phyloP scores from a whole-genome alignment of 2,797 vertebrate species.

The Vipera ursinii region DNA sequence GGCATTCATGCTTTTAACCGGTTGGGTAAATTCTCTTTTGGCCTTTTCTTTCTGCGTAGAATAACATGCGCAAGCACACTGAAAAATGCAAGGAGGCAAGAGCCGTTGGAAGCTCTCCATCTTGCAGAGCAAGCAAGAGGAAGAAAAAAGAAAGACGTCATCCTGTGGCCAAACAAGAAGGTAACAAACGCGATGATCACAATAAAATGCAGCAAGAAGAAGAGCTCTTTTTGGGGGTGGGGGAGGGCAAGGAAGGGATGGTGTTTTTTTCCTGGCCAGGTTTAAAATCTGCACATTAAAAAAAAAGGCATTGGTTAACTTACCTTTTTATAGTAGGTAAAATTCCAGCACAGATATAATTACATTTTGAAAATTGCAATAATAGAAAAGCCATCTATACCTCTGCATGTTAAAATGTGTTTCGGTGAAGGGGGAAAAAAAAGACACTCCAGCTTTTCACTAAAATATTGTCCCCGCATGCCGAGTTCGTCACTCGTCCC shows the following conservation, averaged over 20 bases:
- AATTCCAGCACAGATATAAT: neutral
- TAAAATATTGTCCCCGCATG: neutral
- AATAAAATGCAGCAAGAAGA: neutral
- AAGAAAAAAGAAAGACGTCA: slow-evolving; percentile 8
- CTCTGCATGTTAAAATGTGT: neutral
- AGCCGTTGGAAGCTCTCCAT: neutral
- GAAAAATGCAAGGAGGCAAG: slow-evolving; percentile 39
- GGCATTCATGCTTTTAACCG: slow-evolving; percentile 1
- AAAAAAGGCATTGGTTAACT: neutral
- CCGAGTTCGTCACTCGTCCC: neutral
- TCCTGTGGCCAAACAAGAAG: neutral
- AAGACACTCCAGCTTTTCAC: neutral
- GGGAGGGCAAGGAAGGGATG: neutral
- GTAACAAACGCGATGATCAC: slow-evolving; percentile 50
- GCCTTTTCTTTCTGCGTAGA: slow-evolving; percentile 54
- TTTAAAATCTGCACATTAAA: neutral
- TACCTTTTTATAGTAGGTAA: neutral
- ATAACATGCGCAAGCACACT: slow-evolving; percentile 53
- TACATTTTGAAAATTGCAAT: neutral
- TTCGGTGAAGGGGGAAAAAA: neutral
- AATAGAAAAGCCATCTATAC: neutral
- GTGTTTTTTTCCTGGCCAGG: neutral
- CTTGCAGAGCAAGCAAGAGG: slow-evolving; percentile 6
- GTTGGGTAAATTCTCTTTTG: neutral
- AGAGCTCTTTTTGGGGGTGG: neutral